Conservation (phyloP, 2,888 invertebrate genomes). For the Capitulum mitella region DNA sequence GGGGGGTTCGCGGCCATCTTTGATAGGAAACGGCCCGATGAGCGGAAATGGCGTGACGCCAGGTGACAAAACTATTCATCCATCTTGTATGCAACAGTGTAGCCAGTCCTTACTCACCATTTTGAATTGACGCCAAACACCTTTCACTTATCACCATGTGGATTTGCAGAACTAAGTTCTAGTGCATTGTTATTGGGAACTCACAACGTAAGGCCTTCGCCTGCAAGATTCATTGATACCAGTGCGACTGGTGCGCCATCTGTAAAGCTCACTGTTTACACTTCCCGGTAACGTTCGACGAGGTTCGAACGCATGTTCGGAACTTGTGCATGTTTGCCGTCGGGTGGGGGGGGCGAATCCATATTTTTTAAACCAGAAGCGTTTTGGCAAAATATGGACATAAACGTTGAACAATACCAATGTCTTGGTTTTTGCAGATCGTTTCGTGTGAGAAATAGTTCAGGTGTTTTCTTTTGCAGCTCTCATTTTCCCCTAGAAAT, state of each 20-base stretch:
- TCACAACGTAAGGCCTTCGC: not conserved
- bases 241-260: not conserved
- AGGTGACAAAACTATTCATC: too few species aligned
- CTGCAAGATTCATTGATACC: not conserved
- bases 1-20: not conserved
- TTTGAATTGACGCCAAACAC: not conserved
- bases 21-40: not conserved
- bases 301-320: not conserved
- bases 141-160: not conserved
- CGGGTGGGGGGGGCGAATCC: too few species aligned
- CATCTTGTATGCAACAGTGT: too few species aligned
- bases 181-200: not conserved
- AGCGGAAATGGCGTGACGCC: not conserved
- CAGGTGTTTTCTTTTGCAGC: too few species aligned
- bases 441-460: too few species aligned
- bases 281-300: not conserved
- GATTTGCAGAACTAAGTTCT: not conserved
- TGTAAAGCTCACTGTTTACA: not conserved
- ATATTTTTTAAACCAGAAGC: too few species aligned
- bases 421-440: too few species aligned
- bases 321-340: too few species aligned
- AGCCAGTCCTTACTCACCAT: not conserved
- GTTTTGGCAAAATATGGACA: too few species aligned
- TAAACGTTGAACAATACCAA: too few species aligned
- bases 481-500: too few species aligned